Evolutionary conservation across 2,797 vertebrate species (phyloP), one percentile per base, ranked within the genome.

Genomic region (Chaetodon trifasciatus): DNA sequence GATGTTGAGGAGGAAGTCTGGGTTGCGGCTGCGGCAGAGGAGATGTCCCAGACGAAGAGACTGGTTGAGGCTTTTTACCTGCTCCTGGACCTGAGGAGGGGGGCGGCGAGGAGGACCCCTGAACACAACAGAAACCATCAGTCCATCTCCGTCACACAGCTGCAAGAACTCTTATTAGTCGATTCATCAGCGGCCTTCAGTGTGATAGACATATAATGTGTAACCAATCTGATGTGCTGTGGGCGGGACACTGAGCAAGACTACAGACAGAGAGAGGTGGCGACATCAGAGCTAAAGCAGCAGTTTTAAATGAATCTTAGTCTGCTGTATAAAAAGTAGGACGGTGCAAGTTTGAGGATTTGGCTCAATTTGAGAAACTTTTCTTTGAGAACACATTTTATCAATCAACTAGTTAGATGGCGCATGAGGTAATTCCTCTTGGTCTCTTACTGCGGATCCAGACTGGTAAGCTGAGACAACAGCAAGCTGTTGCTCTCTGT

Each of bases 401-500:
- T 55, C 9, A 21, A 39, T 28, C 0, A 46, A n/a, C 1, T 10
- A 8, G 21, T 52, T 50, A 15, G 16, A n/a, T 0, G 32, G 1
- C 3, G 28, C 13, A 47, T 13, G 8, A 49, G 0, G 37, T 47
- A 6, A 28, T n/a, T 61, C 10, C 3, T 69, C 23, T 46, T 9
- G 44, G 44, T 65, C 2, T 84, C 97, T 83, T 96, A 99, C 98
- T 99, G 98, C 63, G 98, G 98, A 66, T 99, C 98, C 82, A 99
- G 92, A 86, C 97, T 99, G 75, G 98, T 99, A 15, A 99, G 97
- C 94, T 99, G 98, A 1, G 97, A 99, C 80, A 99, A 89, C 52
- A 99, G 93, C 70, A 99, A 93, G 88, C 98, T 99, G 94, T 98
- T 99, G 93, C 95, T 99, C 93, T 99, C 98, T 0, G 98, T 99